Percentiles rank a stretch among this genome's conserved stretches.
Evolutionary conservation across 2,888 invertebrate genomes (phyloP).

Genomic region (Spilarctia lutea): DNA sequence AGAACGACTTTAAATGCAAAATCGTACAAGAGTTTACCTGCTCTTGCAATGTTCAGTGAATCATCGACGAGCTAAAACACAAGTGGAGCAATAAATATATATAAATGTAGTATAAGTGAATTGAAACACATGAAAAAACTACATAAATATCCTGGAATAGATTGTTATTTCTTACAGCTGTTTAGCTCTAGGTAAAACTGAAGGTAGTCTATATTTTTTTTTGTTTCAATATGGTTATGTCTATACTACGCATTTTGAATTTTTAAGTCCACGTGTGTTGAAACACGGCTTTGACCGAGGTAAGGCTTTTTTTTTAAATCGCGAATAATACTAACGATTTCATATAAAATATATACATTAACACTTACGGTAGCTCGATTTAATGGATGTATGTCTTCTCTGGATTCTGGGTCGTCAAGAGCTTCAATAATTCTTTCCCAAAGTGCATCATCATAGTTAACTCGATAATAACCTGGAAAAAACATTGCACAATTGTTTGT

Average conservation of each 20-base stretch:
- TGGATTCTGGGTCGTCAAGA: slow-evolving; percentile 83
- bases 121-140: not conserved
- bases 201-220: no score
- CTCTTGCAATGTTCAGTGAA: slow-evolving; percentile 89
- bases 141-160: not conserved
- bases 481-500: not conserved
- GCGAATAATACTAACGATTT: no score
- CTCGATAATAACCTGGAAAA: slow-evolving; percentile 87
- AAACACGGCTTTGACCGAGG: no score
- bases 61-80: slow-evolving; percentile 91
- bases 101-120: not conserved
- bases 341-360: no score
- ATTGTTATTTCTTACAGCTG: not conserved
- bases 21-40: slow-evolving; percentile 88
- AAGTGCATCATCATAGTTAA: slow-evolving; percentile 89
- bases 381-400: slow-evolving; percentile 87
- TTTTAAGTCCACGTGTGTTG: no score
- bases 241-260: no score
- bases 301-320: no score
- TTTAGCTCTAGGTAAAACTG: no score
- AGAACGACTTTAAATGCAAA: slow-evolving; percentile 89
- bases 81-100: not conserved
- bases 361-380: slow-evolving; percentile 87
- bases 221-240: no score
- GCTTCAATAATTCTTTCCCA: slow-evolving; percentile 89